These are phyloP conservation scores for Euphysa ruthae DNA, from an alignment of 30 jellyfish, hydroid and myxozoan species.

Conservation along the genomic window DNA sequence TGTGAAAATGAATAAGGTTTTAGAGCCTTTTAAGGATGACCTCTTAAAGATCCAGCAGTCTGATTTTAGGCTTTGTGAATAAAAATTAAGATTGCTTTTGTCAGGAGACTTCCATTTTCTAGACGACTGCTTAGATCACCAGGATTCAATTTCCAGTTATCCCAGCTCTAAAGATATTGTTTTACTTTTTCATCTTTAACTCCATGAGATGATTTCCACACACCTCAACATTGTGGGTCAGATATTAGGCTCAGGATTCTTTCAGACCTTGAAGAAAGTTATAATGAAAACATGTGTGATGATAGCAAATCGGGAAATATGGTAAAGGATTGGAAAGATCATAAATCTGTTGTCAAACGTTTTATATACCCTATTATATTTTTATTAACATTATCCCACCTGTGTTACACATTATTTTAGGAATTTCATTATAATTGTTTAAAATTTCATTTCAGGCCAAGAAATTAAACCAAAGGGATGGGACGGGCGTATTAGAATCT, in stretches of 20 bases:
- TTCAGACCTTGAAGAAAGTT: too few species aligned
- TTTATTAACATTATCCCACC: slow-evolving; percentile 33
- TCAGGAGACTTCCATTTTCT: too few species aligned
- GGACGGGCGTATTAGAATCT: too few species aligned
- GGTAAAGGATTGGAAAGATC: slow-evolving; percentile 4
- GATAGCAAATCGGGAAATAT: too few species aligned
- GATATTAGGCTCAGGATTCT: too few species aligned
- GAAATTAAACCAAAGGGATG: too few species aligned
- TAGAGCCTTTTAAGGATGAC: not conserved
- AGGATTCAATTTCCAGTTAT: slow-evolving; percentile 24
- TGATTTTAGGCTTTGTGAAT: slow-evolving; percentile 2
- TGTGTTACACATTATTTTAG: slow-evolving; percentile 30
- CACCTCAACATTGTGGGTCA: too few species aligned
- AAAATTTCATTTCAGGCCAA: not conserved
- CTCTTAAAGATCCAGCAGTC: slow-evolving; percentile 8
- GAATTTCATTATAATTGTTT: slow-evolving; percentile 7
- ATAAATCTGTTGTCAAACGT: not conserved
- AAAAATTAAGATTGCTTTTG: too few species aligned
- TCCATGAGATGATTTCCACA: too few species aligned
- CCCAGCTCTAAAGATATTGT: slow-evolving; percentile 1
- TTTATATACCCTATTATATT: slow-evolving; percentile 6
- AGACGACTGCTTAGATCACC: too few species aligned
- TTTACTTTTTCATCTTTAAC: not conserved
- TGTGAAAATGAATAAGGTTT: slow-evolving; percentile 14
- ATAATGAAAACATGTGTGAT: too few species aligned